phyloP scores from a whole-genome alignment of 2,797 vertebrate species.

The Hippopotamyrus pictus region DNA sequence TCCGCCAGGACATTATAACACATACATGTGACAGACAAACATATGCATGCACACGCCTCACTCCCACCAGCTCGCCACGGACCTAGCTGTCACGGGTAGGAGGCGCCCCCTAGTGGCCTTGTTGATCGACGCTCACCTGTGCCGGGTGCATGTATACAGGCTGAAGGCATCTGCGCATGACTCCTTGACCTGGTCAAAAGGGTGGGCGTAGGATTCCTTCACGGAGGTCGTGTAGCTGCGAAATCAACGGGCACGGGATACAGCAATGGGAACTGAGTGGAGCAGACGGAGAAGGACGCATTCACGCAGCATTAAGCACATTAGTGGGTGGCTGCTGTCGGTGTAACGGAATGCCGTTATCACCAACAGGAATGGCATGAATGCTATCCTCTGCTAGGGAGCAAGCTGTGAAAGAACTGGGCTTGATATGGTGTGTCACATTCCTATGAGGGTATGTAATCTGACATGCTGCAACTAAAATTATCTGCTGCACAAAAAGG shows the following conservation, averaged over 20 bases:
- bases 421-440: neutral
- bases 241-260: neutral
- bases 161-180: slow-evolving; percentile 63
- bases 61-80: neutral
- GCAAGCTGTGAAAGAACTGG: neutral
- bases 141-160: slow-evolving; percentile 64
- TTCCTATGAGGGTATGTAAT: neutral
- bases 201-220: slow-evolving; percentile 79
- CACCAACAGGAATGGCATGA: neutral
- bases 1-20: neutral
- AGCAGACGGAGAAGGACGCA: neutral
- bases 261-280: neutral
- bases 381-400: neutral
- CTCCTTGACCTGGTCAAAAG: slow-evolving; percentile 66
- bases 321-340: neutral
- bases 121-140: slow-evolving; percentile 62
- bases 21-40: neutral
- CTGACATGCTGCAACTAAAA: neutral
- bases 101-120: neutral
- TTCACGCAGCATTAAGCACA: neutral
- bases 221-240: slow-evolving; percentile 75
- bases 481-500: neutral
- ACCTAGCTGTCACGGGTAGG: neutral
- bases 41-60: neutral
- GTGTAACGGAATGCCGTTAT: neutral